phyloP scores from a whole-genome alignment of 92 coral and sea anemone species.

The Palythoa grandis region DNA sequence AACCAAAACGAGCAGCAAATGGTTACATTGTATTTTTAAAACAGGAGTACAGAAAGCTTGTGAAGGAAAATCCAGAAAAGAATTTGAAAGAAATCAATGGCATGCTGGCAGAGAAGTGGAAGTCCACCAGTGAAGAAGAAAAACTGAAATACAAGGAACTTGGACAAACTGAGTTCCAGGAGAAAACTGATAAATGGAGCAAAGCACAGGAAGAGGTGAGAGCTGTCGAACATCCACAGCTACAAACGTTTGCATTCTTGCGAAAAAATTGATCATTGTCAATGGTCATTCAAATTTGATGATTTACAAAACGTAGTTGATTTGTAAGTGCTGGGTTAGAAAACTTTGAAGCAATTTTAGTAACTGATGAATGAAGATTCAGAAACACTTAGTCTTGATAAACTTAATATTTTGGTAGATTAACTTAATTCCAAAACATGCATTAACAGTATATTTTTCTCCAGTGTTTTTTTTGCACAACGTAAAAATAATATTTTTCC shows the following conservation, averaged over 20 bases:
- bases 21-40: conserved; percentile 36
- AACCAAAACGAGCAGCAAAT: conserved; percentile 54
- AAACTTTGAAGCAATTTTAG: conserved; percentile 2
- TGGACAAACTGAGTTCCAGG: conserved; percentile 33
- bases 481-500: not conserved
- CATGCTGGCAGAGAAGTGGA: conserved; percentile 48
- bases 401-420: conserved; percentile 2
- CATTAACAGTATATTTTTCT: too few species aligned
- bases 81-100: conserved; percentile 31
- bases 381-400: not conserved
- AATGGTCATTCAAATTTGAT: not conserved
- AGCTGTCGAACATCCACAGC: not conserved
- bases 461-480: not conserved
- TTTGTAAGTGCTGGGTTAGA: not conserved
- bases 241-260: conserved; percentile 2
- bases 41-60: conserved; percentile 21
- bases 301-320: not conserved
- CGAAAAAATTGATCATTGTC: not conserved
- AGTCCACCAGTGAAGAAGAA: conserved; percentile 41
- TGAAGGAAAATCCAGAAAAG: conserved; percentile 30
- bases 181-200: conserved; percentile 1
- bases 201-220: not conserved
- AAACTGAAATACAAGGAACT: conserved; percentile 22
- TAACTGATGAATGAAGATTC: not conserved
- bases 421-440: not conserved